Evolutionary conservation across 2,797 vertebrate species (phyloP).

Genomic region (Simalia tracyae): DNA sequence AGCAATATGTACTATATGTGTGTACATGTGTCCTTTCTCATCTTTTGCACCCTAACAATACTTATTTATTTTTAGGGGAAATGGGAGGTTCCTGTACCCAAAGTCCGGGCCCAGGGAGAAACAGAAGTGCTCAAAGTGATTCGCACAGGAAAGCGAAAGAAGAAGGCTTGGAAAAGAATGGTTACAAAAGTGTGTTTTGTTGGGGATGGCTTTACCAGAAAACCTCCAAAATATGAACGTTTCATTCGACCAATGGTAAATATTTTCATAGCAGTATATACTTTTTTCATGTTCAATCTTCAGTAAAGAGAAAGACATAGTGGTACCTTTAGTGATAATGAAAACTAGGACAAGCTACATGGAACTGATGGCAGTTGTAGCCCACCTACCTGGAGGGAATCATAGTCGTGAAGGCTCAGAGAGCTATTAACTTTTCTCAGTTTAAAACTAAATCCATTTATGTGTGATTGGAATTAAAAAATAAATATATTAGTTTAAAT

Average conservation of each 20-base stretch:
- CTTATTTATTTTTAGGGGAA: conserved; percentile 81
- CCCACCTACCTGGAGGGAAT: background rate
- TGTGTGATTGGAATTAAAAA: background rate
- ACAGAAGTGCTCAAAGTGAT: conserved; percentile 97
- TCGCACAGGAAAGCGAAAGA: conserved; percentile 93
- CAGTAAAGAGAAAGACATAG: background rate
- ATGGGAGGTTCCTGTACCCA: conserved; percentile 98
- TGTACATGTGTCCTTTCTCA: background rate
- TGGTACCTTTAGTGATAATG: background rate
- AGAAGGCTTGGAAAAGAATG: conserved; percentile 99
- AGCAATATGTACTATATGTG: background rate
- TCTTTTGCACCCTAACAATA: conserved; percentile 3
- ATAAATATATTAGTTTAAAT: background rate
- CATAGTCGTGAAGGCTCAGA: background rate
- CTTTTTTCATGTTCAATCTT: background rate
- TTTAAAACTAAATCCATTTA: background rate
- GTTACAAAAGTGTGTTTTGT: conserved; percentile 99
- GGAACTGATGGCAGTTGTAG: background rate
- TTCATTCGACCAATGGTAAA: conserved; percentile 99
- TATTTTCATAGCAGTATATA: background rate
- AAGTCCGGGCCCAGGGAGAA: conserved; percentile 96
- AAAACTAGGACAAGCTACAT: background rate
- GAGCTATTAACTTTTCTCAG: background rate
- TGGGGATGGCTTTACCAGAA: conserved; percentile 95
- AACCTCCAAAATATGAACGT: conserved; percentile 96